These are phyloP conservation scores for Listronotus oregonensis DNA, from an alignment of 1,140 invertebrate genomes.

Conservation along the genomic window DNA sequence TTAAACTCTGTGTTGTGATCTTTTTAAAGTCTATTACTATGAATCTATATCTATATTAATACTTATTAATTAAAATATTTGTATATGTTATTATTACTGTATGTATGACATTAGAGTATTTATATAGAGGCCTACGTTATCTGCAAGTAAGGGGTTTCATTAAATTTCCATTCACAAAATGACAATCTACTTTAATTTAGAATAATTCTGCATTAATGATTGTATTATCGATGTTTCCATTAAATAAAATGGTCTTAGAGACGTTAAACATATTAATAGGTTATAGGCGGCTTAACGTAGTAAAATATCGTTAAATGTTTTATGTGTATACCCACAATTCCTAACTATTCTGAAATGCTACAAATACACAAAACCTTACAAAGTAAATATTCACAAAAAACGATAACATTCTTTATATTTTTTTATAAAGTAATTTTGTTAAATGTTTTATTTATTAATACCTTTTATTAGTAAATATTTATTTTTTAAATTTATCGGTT, in stretches of 20 bases:
- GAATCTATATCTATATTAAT: slow-evolving; percentile 58
- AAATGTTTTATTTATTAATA: too few species aligned
- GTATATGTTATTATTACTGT: slow-evolving; percentile 54
- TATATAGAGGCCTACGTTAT: slow-evolving; percentile 42
- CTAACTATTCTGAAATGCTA: slow-evolving; percentile 9
- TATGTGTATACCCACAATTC: slow-evolving; percentile 13
- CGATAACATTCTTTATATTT: too few species aligned
- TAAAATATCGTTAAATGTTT: slow-evolving; percentile 51
- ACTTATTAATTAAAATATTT: slow-evolving; percentile 55
- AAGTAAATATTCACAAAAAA: neutral
- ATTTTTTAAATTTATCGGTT: too few species aligned
- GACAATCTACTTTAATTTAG: slow-evolving; percentile 52
- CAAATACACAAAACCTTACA: slow-evolving; percentile 3
- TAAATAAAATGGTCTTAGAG: slow-evolving; percentile 47
- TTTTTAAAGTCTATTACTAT: slow-evolving; percentile 59
- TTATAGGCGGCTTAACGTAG: slow-evolving; percentile 49
- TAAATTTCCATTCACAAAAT: slow-evolving; percentile 48
- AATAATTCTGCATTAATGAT: slow-evolving; percentile 37
- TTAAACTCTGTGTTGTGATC: slow-evolving; percentile 59
- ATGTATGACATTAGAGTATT: slow-evolving; percentile 51
- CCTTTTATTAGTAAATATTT: too few species aligned
- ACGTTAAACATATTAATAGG: slow-evolving; percentile 46
- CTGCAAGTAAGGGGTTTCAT: slow-evolving; percentile 25
- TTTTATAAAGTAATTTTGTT: too few species aligned
- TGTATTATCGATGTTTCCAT: slow-evolving; percentile 50